Evolutionary conservation across 2,888 invertebrate species (phyloP).

Genomic region (Stenotaenia linearis): DNA sequence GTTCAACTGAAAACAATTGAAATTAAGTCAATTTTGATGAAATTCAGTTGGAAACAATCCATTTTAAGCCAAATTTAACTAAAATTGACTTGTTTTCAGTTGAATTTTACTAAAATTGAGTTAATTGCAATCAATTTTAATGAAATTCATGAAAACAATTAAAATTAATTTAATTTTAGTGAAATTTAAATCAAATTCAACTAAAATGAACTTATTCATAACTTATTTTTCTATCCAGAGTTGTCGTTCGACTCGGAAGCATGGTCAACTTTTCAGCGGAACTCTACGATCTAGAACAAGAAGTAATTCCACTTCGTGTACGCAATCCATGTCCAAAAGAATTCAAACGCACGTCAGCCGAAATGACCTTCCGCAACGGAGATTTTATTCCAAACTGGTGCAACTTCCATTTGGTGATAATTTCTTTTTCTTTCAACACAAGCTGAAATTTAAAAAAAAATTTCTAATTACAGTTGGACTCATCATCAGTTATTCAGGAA

Average conservation of each 20-base stretch:
- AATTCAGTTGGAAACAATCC: neutral
- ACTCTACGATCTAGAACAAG: slow-evolving; percentile 51
- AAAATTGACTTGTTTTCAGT: too few species aligned
- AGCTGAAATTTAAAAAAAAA: too few species aligned
- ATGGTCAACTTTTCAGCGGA: slow-evolving; percentile 64
- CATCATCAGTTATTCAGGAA: neutral
- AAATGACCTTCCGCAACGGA: slow-evolving; percentile 70
- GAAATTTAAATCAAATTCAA: too few species aligned
- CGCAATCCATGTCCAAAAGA: slow-evolving; percentile 70
- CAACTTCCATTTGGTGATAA: slow-evolving; percentile 66
- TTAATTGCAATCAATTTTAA: too few species aligned
- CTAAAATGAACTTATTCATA: too few species aligned
- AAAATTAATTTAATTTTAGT: too few species aligned
- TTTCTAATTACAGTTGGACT: neutral
- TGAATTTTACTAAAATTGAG: too few species aligned
- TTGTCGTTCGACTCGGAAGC: slow-evolving; percentile 76
- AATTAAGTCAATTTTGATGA: too few species aligned
- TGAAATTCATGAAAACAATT: too few species aligned
- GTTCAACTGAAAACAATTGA: too few species aligned
- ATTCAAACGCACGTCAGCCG: slow-evolving; percentile 78
- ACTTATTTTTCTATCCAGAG: too few species aligned
- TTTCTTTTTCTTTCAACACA: neutral
- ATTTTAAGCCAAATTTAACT: too few species aligned
- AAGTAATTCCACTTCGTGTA: slow-evolving; percentile 73
- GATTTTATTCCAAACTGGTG: slow-evolving; percentile 84